phyloP scores from a whole-genome alignment of 2,888 invertebrate genomes.

The Agrochola lota region DNA sequence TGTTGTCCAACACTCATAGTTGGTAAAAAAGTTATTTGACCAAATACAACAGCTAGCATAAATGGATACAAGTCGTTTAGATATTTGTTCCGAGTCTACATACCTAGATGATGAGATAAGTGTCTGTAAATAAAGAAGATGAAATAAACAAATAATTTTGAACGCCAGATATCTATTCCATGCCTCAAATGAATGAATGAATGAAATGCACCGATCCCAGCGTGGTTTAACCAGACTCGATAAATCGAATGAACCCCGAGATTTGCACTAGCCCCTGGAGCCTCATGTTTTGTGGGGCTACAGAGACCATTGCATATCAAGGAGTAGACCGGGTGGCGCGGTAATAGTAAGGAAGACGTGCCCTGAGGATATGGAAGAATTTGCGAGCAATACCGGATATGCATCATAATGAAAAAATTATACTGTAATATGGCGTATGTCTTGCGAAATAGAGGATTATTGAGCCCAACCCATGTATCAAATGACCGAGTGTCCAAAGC shows the following conservation, averaged over 20 bases:
- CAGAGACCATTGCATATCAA: too few relatives aligned
- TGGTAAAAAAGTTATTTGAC: neutral
- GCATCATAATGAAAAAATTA: neutral
- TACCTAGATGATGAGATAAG: slow-evolving; percentile 4
- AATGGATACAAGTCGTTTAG: neutral
- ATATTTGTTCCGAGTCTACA: slow-evolving; percentile 5
- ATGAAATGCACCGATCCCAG: too few relatives aligned
- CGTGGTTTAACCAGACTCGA: too few relatives aligned
- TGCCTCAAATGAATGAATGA: neutral
- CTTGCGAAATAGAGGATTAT: neutral
- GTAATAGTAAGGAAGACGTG: too few relatives aligned
- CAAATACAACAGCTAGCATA: neutral
- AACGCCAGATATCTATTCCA: neutral
- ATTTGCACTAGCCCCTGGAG: too few relatives aligned
- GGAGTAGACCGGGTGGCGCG: too few relatives aligned
- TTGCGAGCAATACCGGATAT: too few relatives aligned
- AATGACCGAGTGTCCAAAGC: neutral
- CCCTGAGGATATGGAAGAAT: too few relatives aligned
- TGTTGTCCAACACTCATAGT: neutral
- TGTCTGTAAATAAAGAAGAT: neutral
- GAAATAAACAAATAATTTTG: slow-evolving; percentile 1
- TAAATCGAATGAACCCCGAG: too few relatives aligned
- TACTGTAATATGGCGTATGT: neutral
- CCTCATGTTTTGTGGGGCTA: too few relatives aligned
- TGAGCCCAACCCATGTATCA: too few relatives aligned